Conservation (phyloP, 2,888 invertebrate species). For the Mythimna lalbum region DNA sequence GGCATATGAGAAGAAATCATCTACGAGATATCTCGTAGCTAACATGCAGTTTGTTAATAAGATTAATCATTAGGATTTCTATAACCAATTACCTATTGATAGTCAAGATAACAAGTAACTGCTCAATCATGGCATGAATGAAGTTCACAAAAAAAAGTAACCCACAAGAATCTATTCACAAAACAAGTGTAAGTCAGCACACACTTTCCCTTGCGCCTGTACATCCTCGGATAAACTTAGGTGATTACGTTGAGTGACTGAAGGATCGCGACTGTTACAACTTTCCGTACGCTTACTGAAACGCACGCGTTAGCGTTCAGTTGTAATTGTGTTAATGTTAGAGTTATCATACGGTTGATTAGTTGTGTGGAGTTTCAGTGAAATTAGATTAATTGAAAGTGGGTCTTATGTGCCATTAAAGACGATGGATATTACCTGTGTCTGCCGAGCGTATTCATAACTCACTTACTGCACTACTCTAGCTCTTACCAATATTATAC, state of each 20-base stretch:
- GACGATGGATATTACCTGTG: neutral
- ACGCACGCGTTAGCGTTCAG: conserved; percentile 10
- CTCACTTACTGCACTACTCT: neutral
- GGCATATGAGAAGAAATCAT: too few species aligned
- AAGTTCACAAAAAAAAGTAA: neutral
- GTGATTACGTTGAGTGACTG: conserved; percentile 49
- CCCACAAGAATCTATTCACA: neutral
- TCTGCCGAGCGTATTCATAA: neutral
- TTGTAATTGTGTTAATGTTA: conserved; percentile 23
- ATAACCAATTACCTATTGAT: neutral
- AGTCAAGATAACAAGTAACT: neutral
- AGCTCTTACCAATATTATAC: too few species aligned
- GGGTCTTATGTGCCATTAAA: neutral
- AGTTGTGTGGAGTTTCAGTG: conserved; percentile 11
- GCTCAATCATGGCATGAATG: neutral
- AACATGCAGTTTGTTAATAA: too few species aligned
- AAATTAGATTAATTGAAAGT: conserved; percentile 8
- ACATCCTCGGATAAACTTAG: conserved; percentile 33
- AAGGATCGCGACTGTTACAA: conserved; percentile 3
- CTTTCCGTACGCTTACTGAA: conserved; percentile 22
- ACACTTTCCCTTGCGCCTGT: neutral
- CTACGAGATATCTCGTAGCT: too few species aligned
- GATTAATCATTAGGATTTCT: neutral
- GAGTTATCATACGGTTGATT: conserved; percentile 16
- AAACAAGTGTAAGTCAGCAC: neutral